Base-by-base conservation (phyloP, 2,797 vertebrate species). In the Leptatherina wallacei region DNA sequence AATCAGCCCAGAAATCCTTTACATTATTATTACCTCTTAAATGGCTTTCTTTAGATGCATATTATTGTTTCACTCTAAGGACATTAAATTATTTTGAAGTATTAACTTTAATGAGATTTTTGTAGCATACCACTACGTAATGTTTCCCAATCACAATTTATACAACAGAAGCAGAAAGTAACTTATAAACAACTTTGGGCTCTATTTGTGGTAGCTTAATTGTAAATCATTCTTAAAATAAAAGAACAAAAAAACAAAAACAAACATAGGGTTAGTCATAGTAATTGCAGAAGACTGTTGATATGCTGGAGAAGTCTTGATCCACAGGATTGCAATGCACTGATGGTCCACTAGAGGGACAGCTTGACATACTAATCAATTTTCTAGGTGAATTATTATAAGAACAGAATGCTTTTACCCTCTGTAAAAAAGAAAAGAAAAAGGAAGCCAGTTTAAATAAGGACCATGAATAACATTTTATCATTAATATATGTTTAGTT, bases 281-380 rank as follows among this genome's bases (percentile, higher is more conserved):
- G 1, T 40, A 40, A 16, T 5, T 18, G 42, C 42, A 47, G 42
- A 13, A 6, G 24, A 2, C 52, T 16, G 2, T 14, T 29, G 8
- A n/a, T 13, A 29, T 54, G 11, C 52, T 16, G 22, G 52, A 16
- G 52, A 16, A 2, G 6, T 29, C 27, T 8, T 5, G 12, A 52
- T 0, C 4, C 20, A 27, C 33, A 22, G 1, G n/a, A 12, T 24
- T 73, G 70, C 55, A 66, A 49, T 82, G 10, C 13, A 57, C 42
- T 44, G 3, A 16, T 16, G 13, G 11, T 3, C 75, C 88, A 85
- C 76, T 36, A 86, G 89, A 78, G 47, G 0, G 77, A 13, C 68
- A 33, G 11, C 27, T 78, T 71, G 35, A 51, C 69, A 64, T 65
- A 33, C 32, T 0, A 61, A 76, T 63, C 22, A 12, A 20, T 27